These are phyloP conservation scores for Toxonevra muliebris DNA, from an alignment of 2,888 invertebrate genomes.

Conservation along the genomic window DNA sequence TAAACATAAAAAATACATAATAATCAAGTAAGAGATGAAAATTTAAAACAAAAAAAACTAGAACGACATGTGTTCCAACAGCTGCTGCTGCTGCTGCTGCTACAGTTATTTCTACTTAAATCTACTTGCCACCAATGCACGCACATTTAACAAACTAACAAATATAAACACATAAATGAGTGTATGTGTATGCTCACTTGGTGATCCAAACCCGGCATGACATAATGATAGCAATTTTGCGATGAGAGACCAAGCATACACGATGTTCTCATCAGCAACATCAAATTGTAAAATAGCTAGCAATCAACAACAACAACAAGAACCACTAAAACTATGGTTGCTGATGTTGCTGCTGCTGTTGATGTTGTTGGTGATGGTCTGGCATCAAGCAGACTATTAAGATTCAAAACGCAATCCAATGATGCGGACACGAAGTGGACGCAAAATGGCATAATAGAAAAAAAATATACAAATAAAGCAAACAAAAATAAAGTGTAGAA, in stretches of 20 bases:
- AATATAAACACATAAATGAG: background rate
- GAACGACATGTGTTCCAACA: constrained; percentile 4
- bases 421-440: background rate
- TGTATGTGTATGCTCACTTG: background rate
- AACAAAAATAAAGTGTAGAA: too few species aligned
- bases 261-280: background rate
- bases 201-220: constrained; percentile 5
- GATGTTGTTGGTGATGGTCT: background rate
- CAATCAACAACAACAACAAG: constrained; percentile 11
- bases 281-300: background rate
- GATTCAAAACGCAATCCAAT: constrained; percentile 5
- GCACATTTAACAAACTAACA: background rate
- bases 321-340: background rate
- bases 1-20: background rate
- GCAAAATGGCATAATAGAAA: constrained; percentile 14
- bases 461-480: background rate
- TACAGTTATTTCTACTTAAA: background rate
- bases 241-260: too few species aligned
- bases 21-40: background rate
- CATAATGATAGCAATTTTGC: background rate
- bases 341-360: background rate
- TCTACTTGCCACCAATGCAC: background rate
- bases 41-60: background rate
- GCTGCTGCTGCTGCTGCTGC: constrained; percentile 12
- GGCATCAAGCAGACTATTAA: constrained; percentile 6